Evolutionary conservation across 2,888 invertebrate genomes (phyloP).

Genomic region (Eucriotettix oculatus): DNA sequence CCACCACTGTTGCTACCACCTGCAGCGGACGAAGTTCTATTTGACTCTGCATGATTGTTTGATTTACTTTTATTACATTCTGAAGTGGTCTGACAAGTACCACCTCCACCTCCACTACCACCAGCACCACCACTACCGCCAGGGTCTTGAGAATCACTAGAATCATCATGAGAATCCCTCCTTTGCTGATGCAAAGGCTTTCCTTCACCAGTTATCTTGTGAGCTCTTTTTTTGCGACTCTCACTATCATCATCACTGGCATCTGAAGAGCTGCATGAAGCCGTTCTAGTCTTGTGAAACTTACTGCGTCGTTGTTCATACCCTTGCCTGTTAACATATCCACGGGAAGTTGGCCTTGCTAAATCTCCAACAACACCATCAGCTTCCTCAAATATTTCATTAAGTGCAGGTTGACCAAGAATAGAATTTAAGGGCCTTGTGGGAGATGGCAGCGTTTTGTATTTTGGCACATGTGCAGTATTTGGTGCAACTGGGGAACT

Average conservation of each 20-base stretch:
- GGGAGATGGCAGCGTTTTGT: slow-evolving; percentile 41
- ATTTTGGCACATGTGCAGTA: slow-evolving; percentile 27
- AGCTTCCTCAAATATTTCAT: slow-evolving; percentile 50
- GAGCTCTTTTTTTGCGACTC: slow-evolving; percentile 61
- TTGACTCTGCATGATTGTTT: slow-evolving; percentile 9
- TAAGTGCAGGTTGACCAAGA: slow-evolving; percentile 31
- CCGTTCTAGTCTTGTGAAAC: slow-evolving; percentile 56
- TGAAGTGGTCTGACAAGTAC: neutral
- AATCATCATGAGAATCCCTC: slow-evolving; percentile 70
- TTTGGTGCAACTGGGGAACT: slow-evolving; percentile 19
- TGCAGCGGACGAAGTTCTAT: slow-evolving; percentile 12
- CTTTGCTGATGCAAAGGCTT: slow-evolving; percentile 43
- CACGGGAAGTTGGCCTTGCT: slow-evolving; percentile 1
- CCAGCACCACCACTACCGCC: slow-evolving; percentile 31
- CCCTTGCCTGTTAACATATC: slow-evolving; percentile 7
- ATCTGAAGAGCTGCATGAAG: slow-evolving; percentile 87
- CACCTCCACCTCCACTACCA: slow-evolving; percentile 15
- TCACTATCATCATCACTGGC: slow-evolving; percentile 81
- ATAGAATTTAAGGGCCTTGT: slow-evolving; percentile 27
- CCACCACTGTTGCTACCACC: slow-evolving; percentile 15
- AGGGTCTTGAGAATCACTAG: slow-evolving; percentile 68
- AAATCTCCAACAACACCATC: slow-evolving; percentile 18
- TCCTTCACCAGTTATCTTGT: slow-evolving; percentile 35
- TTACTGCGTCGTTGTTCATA: slow-evolving; percentile 46
- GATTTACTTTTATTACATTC: slow-evolving; percentile 10